Conservation (phyloP, 2,113 vertebrate species). For the Varanus salvator region DNA sequence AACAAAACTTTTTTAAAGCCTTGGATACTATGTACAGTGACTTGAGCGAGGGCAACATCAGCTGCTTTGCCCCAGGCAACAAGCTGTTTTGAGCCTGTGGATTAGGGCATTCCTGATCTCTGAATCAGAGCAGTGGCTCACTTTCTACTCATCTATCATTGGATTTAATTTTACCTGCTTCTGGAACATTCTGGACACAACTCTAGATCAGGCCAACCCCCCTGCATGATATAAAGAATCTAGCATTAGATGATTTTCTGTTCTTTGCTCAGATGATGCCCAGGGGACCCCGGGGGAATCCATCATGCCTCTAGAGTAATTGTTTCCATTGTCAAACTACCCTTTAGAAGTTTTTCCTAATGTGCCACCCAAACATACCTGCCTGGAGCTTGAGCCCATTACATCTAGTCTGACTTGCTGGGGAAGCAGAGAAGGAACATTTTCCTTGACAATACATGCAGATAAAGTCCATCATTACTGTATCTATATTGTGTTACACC, state of each 20-base stretch:
- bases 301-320: neutral
- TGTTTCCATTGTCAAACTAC: neutral
- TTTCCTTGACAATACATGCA: too few species aligned
- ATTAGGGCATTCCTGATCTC: too few species aligned
- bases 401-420: neutral
- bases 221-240: neutral
- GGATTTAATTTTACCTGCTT: too few species aligned
- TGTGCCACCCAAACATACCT: neutral
- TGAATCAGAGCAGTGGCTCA: too few species aligned
- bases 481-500: too few species aligned
- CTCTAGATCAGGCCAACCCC: neutral
- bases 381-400: neutral
- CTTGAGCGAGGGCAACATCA: neutral
- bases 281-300: neutral
- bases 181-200: too few species aligned
- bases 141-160: too few species aligned
- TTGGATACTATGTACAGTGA: neutral
- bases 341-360: neutral
- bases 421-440: neutral
- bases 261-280: neutral
- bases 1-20: too few species aligned
- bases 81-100: neutral
- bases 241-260: neutral
- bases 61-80: neutral
- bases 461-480: too few species aligned